These are phyloP conservation scores for Lordiphosa collinella DNA, from an alignment of 1,140 invertebrate species.

Conservation along the genomic window DNA sequence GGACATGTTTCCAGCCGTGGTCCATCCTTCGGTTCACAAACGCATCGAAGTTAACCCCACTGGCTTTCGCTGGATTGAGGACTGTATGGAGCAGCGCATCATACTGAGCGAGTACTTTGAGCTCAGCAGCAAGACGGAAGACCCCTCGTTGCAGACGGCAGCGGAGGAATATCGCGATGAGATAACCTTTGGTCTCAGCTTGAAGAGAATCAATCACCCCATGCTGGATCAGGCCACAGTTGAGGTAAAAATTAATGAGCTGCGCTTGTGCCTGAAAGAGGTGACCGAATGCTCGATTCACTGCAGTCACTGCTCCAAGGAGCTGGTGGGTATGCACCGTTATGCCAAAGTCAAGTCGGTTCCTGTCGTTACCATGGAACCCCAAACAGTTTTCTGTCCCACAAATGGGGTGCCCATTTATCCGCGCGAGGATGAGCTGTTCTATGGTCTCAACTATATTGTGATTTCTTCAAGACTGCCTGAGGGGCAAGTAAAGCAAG, in stretches of 20 bases:
- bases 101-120: too few relatives aligned
- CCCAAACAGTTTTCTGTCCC: constrained; percentile 11
- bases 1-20: too few relatives aligned
- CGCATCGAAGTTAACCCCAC: constrained; percentile 15
- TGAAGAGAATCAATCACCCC: too few relatives aligned
- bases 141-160: not conserved
- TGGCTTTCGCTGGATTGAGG: constrained; percentile 31
- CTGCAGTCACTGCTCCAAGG: too few relatives aligned
- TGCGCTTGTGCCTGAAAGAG: constrained; percentile 5
- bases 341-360: constrained; percentile 10
- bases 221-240: not conserved
- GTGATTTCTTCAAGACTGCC: constrained; percentile 10
- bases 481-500: not conserved
- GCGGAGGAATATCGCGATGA: not conserved
- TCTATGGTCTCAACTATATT: constrained; percentile 38
- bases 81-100: constrained; percentile 27
- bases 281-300: constrained; percentile 4
- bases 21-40: too few relatives aligned
- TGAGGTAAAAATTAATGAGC: not conserved
- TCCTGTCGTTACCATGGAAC: constrained; percentile 19
- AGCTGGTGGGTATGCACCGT: too few relatives aligned
- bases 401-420: too few relatives aligned
- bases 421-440: constrained; percentile 20
- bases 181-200: constrained; percentile 15
- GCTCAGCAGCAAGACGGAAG: too few relatives aligned